A percentile compares a stretch with the other conserved stretches of the same genome.
These are phyloP conservation scores for Heliconius charithonia DNA, from an alignment of 2,888 invertebrate species.

Conservation along the genomic window DNA sequence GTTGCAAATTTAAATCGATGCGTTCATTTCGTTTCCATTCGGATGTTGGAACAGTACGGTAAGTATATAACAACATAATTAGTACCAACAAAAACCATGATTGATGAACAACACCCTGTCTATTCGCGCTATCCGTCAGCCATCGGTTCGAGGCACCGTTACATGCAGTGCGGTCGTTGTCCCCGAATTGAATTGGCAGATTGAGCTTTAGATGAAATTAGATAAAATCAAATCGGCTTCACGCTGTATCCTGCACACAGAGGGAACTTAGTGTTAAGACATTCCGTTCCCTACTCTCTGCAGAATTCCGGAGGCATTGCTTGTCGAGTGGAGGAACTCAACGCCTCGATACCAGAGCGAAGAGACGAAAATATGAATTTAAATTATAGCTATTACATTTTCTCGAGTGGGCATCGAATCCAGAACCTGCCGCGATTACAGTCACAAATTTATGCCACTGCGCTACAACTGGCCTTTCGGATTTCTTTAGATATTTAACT, in stretches of 20 bases:
- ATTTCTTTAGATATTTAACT: conserved; percentile 11
- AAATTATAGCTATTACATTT: no score
- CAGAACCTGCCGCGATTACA: no score
- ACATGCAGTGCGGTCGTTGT: conserved; percentile 42
- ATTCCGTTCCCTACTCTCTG: no score
- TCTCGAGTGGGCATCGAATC: no score
- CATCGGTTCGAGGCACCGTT: conserved; percentile 62
- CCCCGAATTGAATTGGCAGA: conserved; percentile 34
- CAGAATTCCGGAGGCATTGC: no score
- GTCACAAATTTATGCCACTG: no score
- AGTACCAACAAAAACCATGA: conserved; percentile 35
- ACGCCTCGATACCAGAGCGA: no score
- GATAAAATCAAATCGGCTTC: background rate
- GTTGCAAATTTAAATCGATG: conserved; percentile 26
- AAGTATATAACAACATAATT: conserved; percentile 26
- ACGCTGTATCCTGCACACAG: no score
- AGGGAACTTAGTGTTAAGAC: no score
- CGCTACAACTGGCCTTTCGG: no score
- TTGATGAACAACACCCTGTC: conserved; percentile 39
- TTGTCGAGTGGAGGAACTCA: no score
- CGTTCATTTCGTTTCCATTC: conserved; percentile 23
- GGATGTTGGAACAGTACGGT: conserved; percentile 25
- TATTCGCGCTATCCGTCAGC: conserved; percentile 51
- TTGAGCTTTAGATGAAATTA: conserved; percentile 10
- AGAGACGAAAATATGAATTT: no score